Evolutionary conservation across 2,888 invertebrate genomes (phyloP).

Genomic region (Chymomyza fuscimana): DNA sequence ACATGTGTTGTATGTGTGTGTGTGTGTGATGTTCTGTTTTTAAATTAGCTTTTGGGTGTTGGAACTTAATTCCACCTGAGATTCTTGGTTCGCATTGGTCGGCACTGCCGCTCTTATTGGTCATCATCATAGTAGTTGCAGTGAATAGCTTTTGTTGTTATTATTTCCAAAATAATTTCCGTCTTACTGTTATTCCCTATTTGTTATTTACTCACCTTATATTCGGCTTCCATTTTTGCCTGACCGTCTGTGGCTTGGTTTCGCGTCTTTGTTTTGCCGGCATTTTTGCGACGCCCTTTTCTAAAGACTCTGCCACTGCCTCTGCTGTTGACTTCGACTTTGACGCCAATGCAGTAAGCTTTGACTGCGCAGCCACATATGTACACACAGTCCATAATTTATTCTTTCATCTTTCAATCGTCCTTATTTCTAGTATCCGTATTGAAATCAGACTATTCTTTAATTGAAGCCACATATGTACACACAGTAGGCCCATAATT

Average conservation of each 20-base stretch:
- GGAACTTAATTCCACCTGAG: slow-evolving; percentile 47
- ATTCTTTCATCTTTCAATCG: too few relatives aligned
- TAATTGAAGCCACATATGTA: too few relatives aligned
- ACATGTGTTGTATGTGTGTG: slow-evolving; percentile 23
- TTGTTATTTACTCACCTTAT: not conserved
- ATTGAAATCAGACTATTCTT: too few relatives aligned
- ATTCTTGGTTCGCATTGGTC: slow-evolving; percentile 17
- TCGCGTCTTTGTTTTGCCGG: slow-evolving; percentile 71
- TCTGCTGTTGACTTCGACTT: slow-evolving; percentile 13
- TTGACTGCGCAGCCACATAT: too few relatives aligned
- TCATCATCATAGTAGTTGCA: slow-evolving; percentile 17
- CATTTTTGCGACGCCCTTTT: slow-evolving; percentile 59
- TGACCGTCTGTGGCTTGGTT: slow-evolving; percentile 39
- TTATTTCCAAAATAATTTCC: not conserved
- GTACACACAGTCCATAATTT: too few relatives aligned
- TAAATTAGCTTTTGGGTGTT: slow-evolving; percentile 40
- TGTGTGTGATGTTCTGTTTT: slow-evolving; percentile 45
- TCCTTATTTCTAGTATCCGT: too few relatives aligned
- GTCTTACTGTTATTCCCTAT: not conserved
- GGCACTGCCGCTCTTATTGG: slow-evolving; percentile 13
- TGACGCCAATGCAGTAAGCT: slow-evolving; percentile 22
- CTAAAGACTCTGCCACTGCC: slow-evolving; percentile 41
- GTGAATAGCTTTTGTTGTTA: slow-evolving; percentile 7
- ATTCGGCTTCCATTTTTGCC: not conserved
- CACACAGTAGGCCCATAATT: too few relatives aligned